Conservation (phyloP, 1,140 invertebrate genomes). For the Brachionus plicatilis region DNA sequence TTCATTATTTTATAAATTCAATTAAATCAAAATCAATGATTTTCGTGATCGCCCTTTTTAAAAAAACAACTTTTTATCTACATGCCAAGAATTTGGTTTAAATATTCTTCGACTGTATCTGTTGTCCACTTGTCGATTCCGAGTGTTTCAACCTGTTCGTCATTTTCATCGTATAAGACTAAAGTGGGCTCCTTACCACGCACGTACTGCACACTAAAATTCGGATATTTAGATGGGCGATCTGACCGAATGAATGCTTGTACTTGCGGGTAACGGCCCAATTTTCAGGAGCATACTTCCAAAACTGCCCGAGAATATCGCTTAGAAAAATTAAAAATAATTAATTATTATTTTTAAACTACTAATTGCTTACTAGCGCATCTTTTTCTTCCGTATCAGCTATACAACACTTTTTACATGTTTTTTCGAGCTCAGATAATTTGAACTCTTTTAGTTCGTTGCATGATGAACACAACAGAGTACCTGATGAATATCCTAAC, state of each 20-base stretch:
- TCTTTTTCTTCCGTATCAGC: constrained; percentile 56
- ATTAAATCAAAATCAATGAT: not conserved
- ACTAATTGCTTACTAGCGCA: constrained; percentile 36
- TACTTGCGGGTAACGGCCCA: constrained; percentile 88
- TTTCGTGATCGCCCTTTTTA: not conserved
- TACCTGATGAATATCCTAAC: constrained; percentile 48
- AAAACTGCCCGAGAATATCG: constrained; percentile 77
- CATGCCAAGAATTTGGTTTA: constrained; percentile 69
- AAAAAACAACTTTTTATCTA: constrained; percentile 41
- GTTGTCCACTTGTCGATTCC: constrained; percentile 96
- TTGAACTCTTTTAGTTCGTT: constrained; percentile 73
- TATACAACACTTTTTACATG: constrained; percentile 70
- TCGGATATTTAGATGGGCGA: constrained; percentile 74
- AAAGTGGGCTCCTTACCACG: constrained; percentile 85
- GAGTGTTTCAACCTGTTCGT: constrained; percentile 61
- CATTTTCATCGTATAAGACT: constrained; percentile 69
- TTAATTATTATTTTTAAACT: constrained; percentile 1
- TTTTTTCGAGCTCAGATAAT: constrained; percentile 64
- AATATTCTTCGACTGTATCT: constrained; percentile 87
- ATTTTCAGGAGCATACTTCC: constrained; percentile 89
- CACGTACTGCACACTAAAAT: constrained; percentile 79
- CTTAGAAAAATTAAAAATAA: constrained; percentile 41
- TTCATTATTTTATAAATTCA: constrained; percentile 17
- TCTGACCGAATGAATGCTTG: constrained; percentile 77
- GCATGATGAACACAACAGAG: constrained; percentile 79